Base-by-base conservation (phyloP, 2,888 invertebrate genomes). In the Drosophila greeni region DNA sequence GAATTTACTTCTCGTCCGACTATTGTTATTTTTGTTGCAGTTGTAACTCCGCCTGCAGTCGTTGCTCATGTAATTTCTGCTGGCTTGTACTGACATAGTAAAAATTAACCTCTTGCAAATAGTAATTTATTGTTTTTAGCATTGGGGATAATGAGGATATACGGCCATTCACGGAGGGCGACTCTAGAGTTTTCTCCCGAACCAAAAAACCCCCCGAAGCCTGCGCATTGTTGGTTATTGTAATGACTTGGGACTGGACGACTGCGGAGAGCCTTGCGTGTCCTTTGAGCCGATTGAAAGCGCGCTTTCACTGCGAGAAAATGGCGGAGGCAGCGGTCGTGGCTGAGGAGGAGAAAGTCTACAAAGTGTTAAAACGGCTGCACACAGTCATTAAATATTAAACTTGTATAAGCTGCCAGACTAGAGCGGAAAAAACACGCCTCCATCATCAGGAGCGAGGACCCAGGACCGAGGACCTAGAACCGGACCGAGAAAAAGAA, bases 21-120 rank as follows among this genome's bases (percentile, higher is more conserved):
- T 49, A 54, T 72, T 72, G 72, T 61, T 56, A 43, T 69, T 55
- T 51, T 45, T 61, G 58, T 40, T 48, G 52, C 34, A 61, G 49
- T 66, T 74, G 83, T 72, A 72, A 80, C 74, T 81, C 75, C 74
- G 78, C 75, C 72, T 61, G 49, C 59, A 49, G 45, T 58, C 55
- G 64, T 66, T 73, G 62, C 65, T 68, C 65, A 73, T 80, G 77
- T 74, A 71, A 70, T 76, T 80, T 82, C 72, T 65, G 66, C 45
- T 66, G 55, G 67, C 70, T 51, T 49, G 55, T 59, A 53, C 48
- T 45, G 42, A 52, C 73, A 48, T 48, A 75, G 79, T 84, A 78
- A 84, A 82, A 80, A 80, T 80, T 82, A 84, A 82, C 79, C 76
- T 78, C 82, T 84, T 82, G 79, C 79, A 84, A 84, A 80, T 80